Evolutionary conservation across 1,140 invertebrate species (phyloP).

Genomic region (Atta cephalotes): DNA sequence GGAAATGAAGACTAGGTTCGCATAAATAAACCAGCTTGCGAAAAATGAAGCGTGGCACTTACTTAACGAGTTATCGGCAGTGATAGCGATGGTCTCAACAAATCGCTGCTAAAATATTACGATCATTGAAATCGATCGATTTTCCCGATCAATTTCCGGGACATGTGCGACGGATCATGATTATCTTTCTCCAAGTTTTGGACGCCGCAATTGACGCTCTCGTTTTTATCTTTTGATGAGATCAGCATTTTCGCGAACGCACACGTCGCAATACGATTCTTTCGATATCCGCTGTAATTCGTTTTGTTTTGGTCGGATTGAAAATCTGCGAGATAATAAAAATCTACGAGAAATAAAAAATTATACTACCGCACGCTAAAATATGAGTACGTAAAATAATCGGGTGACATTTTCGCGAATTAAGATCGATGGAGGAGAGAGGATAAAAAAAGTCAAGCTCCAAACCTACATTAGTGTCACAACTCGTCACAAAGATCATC

Average conservation of each 20-base stretch:
- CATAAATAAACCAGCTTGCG: conserved; percentile 13
- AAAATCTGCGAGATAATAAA: conserved; percentile 24
- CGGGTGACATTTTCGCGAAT: conserved; percentile 20
- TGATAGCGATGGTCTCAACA: conserved; percentile 26
- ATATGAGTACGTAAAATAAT: conserved; percentile 18
- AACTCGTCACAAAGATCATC: conserved; percentile 23
- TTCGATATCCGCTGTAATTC: conserved; percentile 20
- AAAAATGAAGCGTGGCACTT: conserved; percentile 26
- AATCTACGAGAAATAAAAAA: not conserved
- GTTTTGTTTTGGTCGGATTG: not conserved
- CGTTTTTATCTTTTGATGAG: not conserved
- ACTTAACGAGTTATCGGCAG: conserved; percentile 47
- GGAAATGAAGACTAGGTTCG: conserved; percentile 37
- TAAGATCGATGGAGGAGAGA: not conserved
- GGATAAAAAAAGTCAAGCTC: conserved; percentile 10
- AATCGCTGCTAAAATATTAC: not conserved
- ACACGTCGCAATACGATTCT: not conserved
- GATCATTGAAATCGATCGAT: conserved; percentile 28
- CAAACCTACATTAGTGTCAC: conserved; percentile 12
- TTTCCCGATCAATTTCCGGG: conserved; percentile 21
- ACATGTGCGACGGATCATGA: conserved; percentile 15
- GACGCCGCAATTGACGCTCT: conserved; percentile 2
- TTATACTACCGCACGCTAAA: not conserved
- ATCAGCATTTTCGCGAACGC: not conserved
- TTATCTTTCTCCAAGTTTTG: conserved; percentile 2